These are phyloP conservation scores for Sphyrna mokarran DNA, from an alignment of 2,113 vertebrate genomes.

Conservation along the genomic window DNA sequence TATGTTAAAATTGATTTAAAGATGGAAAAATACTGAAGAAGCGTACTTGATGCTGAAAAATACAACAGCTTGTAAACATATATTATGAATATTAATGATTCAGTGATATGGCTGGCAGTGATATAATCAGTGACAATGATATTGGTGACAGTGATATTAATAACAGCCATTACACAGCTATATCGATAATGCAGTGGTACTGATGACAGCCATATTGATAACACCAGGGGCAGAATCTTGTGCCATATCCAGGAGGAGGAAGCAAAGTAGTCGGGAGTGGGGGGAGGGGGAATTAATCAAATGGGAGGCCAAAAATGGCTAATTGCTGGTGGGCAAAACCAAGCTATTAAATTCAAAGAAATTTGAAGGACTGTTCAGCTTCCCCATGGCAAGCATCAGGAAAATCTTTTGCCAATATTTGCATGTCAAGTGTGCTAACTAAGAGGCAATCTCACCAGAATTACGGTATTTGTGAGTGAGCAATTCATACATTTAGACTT, in stretches of 20 bases:
- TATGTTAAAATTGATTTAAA: not conserved
- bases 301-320: not conserved
- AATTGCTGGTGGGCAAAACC: not conserved
- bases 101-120: not conserved
- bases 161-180: too few relatives aligned
- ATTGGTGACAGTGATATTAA: not conserved
- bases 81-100: not conserved
- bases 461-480: not conserved
- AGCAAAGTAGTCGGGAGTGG: not conserved
- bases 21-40: not conserved
- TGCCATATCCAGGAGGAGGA: not conserved
- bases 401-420: not conserved
- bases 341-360: not conserved
- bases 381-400: not conserved
- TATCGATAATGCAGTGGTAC: too few relatives aligned
- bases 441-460: not conserved
- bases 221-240: not conserved
- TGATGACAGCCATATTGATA: not conserved
- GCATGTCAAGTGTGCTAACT: not conserved
- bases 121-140: not conserved
- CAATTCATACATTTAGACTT: too few relatives aligned
- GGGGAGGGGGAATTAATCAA: not conserved
- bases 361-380: not conserved
- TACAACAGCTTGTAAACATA: not conserved
- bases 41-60: not conserved